Percentiles rank a stretch among this genome's conserved stretches.
Conservation (phyloP, 1,140 invertebrate species). For the Hyles euphorbiae region DNA sequence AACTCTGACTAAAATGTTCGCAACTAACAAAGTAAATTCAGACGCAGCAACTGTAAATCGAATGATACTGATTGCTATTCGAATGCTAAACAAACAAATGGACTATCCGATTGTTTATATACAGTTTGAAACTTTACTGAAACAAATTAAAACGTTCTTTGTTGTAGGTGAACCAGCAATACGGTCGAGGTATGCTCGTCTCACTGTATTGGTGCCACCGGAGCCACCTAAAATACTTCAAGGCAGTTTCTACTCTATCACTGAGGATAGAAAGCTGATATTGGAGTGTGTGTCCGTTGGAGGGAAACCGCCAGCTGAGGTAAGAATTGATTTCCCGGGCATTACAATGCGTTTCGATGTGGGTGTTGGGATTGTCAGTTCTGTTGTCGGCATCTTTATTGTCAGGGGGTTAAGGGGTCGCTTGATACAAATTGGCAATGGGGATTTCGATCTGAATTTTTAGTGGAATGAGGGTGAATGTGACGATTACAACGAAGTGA, state of each 20-base stretch:
- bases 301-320: conserved; percentile 94
- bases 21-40: no score
- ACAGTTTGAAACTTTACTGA: conserved; percentile 1
- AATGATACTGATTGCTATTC: conserved; percentile 5
- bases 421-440: background rate
- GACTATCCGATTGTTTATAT: conserved; percentile 7
- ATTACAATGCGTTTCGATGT: background rate
- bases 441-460: no score
- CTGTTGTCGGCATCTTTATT: background rate
- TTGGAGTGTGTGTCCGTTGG: conserved; percentile 92
- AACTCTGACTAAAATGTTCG: no score
- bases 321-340: conserved; percentile 64
- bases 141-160: conserved; percentile 55
- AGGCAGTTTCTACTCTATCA: conserved; percentile 86
- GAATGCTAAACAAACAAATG: conserved; percentile 4
- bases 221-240: conserved; percentile 91
- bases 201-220: conserved; percentile 93
- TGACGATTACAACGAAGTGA: no score
- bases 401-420: background rate
- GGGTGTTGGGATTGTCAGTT: background rate
- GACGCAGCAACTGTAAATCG: conserved; percentile 6
- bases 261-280: conserved; percentile 91
- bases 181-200: conserved; percentile 86
- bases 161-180: conserved; percentile 82
- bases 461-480: no score